phyloP scores from a whole-genome alignment of 2,113 vertebrate genomes.

The Octodon degus region DNA sequence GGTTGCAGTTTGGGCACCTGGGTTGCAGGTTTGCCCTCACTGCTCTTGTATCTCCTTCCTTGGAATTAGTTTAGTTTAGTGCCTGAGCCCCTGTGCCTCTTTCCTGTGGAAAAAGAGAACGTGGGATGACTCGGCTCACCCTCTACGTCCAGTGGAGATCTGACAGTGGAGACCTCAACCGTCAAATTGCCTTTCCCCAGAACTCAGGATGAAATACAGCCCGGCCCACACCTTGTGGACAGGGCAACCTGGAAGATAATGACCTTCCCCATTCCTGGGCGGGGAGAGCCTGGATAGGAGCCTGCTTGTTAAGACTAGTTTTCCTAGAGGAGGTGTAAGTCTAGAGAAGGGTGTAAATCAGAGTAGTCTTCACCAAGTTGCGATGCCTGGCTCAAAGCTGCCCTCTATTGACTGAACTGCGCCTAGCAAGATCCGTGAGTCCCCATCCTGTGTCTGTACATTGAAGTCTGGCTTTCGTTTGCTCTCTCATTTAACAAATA shows the following conservation, averaged over 20 bases:
- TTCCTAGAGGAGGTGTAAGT: background rate
- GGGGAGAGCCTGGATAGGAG: background rate
- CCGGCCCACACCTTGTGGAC: background rate
- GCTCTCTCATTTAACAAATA: background rate
- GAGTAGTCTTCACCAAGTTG: background rate
- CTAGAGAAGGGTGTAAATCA: background rate
- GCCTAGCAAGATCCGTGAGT: background rate
- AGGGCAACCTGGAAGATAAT: background rate
- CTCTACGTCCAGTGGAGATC: background rate
- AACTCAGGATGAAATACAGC: background rate
- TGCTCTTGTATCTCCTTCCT: background rate
- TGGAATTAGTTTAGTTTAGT: background rate
- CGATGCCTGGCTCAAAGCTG: conserved; percentile 57
- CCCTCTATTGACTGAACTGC: conserved; percentile 67
- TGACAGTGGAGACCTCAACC: background rate
- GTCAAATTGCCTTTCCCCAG: background rate
- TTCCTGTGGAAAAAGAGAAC: background rate
- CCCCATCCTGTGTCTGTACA: background rate
- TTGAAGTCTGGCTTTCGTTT: background rate
- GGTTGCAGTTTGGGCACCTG: background rate
- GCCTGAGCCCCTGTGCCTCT: background rate
- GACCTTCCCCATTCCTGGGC: background rate
- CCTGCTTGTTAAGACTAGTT: background rate
- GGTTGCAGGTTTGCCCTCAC: background rate
- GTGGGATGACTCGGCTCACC: background rate